Evolutionary conservation across 2,113 vertebrate genomes (phyloP).

Genomic region (Catharus minimus): DNA sequence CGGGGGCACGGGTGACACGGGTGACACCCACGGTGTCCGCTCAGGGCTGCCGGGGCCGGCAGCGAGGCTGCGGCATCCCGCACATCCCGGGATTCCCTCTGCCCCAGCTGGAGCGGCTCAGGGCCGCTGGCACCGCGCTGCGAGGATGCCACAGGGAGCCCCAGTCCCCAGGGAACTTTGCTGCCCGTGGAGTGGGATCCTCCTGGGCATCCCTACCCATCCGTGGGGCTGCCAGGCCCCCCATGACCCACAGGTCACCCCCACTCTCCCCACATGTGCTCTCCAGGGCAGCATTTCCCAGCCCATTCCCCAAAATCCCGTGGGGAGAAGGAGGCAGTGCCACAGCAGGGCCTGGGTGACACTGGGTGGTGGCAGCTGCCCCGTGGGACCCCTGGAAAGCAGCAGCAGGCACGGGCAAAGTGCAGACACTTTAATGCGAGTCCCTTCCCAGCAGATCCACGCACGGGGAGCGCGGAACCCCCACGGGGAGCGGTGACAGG

Average conservation of each 20-base stretch:
- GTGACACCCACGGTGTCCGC: background rate
- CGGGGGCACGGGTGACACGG: background rate
- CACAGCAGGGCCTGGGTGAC: background rate
- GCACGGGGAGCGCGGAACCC: background rate
- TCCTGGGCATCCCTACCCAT: fast-evolving
- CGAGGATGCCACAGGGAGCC: background rate
- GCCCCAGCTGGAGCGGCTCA: background rate
- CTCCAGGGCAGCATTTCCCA: background rate
- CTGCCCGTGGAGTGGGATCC: background rate
- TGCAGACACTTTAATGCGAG: constrained; percentile 51
- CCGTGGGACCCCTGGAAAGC: background rate
- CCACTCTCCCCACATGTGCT: too few relatives aligned
- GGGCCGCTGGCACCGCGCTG: background rate
- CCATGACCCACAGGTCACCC: background rate
- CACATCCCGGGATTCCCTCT: background rate
- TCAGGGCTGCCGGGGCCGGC: background rate
- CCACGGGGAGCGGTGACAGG: fast-evolving
- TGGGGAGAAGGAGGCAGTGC: fast-evolving
- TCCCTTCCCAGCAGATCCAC: background rate
- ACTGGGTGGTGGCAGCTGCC: fast-evolving
- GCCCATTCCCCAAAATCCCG: background rate
- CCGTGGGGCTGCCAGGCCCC: background rate
- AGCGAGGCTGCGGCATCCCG: background rate
- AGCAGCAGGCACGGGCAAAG: background rate
- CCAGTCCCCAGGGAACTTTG: background rate